These are phyloP conservation scores for Camponotus floridanus DNA, from an alignment of 1,140 invertebrate genomes.

Conservation along the genomic window DNA sequence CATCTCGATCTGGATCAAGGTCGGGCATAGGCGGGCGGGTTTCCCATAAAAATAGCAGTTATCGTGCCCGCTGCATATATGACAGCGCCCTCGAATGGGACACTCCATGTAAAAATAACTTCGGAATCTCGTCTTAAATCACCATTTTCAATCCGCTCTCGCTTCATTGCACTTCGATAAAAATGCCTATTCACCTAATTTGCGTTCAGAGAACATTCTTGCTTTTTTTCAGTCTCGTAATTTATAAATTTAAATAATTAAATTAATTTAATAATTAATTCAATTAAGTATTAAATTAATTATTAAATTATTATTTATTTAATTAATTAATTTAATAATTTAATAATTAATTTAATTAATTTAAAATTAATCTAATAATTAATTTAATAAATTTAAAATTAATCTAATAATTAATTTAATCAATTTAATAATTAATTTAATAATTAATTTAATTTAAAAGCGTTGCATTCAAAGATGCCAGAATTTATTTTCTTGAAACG, in stretches of 20 bases:
- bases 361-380: too few relatives aligned
- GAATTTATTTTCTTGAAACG: slow-evolving; percentile 15
- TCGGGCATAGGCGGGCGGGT: slow-evolving; percentile 17
- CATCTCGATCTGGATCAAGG: slow-evolving; percentile 45
- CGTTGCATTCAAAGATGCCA: neutral
- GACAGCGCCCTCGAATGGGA: neutral
- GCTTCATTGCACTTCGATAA: neutral
- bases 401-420: too few relatives aligned
- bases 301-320: too few relatives aligned
- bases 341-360: too few relatives aligned
- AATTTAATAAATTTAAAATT: too few relatives aligned
- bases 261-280: too few relatives aligned
- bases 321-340: too few relatives aligned
- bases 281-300: too few relatives aligned
- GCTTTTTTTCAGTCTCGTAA: neutral
- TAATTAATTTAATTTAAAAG: neutral
- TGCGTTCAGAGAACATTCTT: neutral
- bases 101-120: slow-evolving; percentile 46
- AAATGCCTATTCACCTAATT: slow-evolving; percentile 2
- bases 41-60: slow-evolving; percentile 58
- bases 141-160: neutral
- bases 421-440: too few relatives aligned
- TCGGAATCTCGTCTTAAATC: slow-evolving; percentile 23
- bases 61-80: neutral
- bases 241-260: neutral